phyloP scores from a whole-genome alignment of 2,797 vertebrate species.

The Fratercula arctica region DNA sequence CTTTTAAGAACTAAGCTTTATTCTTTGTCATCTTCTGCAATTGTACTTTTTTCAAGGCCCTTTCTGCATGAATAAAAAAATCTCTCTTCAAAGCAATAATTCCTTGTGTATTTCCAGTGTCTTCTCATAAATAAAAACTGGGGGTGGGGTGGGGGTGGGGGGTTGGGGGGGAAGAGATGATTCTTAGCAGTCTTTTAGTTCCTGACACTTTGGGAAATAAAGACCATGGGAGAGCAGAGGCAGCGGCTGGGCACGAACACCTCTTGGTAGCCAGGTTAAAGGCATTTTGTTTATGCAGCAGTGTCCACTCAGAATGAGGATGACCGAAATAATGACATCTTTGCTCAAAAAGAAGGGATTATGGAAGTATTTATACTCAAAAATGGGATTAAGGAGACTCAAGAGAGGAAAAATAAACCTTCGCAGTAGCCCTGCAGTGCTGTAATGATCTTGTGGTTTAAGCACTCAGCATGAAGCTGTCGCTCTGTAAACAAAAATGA shows the following conservation, averaged over 20 bases:
- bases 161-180: background rate
- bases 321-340: background rate
- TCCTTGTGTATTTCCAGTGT: background rate
- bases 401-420: background rate
- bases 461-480: background rate
- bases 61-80: constrained; percentile 61
- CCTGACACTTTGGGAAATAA: background rate
- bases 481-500: background rate
- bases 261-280: background rate
- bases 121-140: constrained; percentile 34
- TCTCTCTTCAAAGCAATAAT: constrained; percentile 51
- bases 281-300: background rate
- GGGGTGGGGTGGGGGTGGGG: too few species aligned
- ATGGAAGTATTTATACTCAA: background rate
- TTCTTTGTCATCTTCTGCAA: constrained; percentile 51
- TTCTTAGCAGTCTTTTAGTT: background rate
- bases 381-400: background rate
- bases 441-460: background rate
- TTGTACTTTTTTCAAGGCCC: constrained; percentile 1
- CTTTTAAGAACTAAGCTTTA: constrained; percentile 54
- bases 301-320: background rate
- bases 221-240: background rate
- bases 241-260: background rate
- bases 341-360: background rate
- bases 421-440: background rate